Evolutionary conservation across 2,113 vertebrate genomes (phyloP), one percentile per base, ranked within the genome.

Genomic region (Thermophis baileyi): DNA sequence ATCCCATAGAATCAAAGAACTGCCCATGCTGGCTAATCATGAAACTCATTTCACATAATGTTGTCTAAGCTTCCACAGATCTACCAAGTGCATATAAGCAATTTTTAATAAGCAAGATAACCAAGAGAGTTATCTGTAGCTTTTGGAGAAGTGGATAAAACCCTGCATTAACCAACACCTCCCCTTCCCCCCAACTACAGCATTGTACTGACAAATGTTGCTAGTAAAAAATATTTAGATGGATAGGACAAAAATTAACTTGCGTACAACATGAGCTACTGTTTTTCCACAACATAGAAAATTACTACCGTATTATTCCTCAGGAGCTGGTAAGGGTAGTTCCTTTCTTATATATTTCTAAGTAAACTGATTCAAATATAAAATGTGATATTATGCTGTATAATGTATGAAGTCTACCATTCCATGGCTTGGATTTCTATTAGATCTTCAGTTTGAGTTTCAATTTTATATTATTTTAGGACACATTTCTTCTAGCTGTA

Each of bases 91-190:
- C 55, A 69, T 90, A 53, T 30, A 4, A 89, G 3, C 11, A 91
- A 94, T 40, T 87, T 0, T 0, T 91, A n/a, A 63, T 30, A 57
- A 55, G 27, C 89, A 89, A 12, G 40, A 89, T 0, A 0, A 69
- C 81, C 49, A 87, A 69, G 2, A 18, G 87, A 55, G 1, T 27
- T 1, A 3, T 89, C 18, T 89, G 30, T 89, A 6, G 22, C 49
- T 91, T 91, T 89, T 47, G 60, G 63, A 89, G 27, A 85, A 27
- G 88, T 85, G 20, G 69, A 92, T 92, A 55, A 92, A 92, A 89
- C 87, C 24, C 63, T 89, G 27, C 92, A 85, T 85, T 27, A 49
- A 74, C 63, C 63, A 69, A 69, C 30, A n/a, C 1, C 60, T 5
- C 27, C 27, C 60, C 30, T 14, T 14, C n/a, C 40, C 25, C 16